Conservation (phyloP, 2,797 vertebrate genomes). For the Phalloptychus januarius region DNA sequence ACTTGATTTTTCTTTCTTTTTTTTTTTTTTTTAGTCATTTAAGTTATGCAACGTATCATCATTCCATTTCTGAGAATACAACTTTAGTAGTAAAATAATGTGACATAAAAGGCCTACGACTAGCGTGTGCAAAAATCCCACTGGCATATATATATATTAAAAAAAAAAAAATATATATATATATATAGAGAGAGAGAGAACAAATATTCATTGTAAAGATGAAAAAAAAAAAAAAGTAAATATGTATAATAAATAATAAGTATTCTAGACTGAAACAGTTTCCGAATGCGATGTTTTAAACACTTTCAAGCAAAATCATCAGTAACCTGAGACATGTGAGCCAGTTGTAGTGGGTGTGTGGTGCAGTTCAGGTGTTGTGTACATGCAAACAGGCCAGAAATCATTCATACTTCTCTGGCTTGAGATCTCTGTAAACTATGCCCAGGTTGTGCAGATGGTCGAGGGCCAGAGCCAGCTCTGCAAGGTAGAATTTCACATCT, state of each 20-base stretch:
- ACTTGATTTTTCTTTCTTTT: no score
- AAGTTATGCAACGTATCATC: background rate
- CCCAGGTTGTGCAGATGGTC: constrained; percentile 98
- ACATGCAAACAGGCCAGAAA: constrained; percentile 9
- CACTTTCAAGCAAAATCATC: background rate
- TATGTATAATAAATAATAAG: background rate
- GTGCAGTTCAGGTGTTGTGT: background rate
- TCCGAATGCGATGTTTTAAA: background rate
- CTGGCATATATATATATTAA: background rate
- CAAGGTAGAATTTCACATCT: constrained; percentile 99
- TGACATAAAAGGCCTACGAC: background rate
- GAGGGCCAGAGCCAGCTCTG: constrained; percentile 98
- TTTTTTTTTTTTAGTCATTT: no score
- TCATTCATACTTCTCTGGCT: constrained; percentile 96
- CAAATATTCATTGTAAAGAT: background rate
- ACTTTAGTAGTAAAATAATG: background rate
- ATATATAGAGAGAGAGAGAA: no score
- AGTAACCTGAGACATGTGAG: background rate
- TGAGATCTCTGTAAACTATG: constrained; percentile 99
- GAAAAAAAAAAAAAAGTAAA: background rate
- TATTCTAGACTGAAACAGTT: background rate
- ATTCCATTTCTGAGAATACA: background rate
- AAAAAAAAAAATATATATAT: background rate
- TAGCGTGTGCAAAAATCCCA: background rate
- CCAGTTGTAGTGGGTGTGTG: background rate